A percentile compares a stretch with the other conserved stretches of the same genome.
These are phyloP conservation scores for Orius laevigatus DNA, from an alignment of 1,140 invertebrate species.

Conservation along the genomic window DNA sequence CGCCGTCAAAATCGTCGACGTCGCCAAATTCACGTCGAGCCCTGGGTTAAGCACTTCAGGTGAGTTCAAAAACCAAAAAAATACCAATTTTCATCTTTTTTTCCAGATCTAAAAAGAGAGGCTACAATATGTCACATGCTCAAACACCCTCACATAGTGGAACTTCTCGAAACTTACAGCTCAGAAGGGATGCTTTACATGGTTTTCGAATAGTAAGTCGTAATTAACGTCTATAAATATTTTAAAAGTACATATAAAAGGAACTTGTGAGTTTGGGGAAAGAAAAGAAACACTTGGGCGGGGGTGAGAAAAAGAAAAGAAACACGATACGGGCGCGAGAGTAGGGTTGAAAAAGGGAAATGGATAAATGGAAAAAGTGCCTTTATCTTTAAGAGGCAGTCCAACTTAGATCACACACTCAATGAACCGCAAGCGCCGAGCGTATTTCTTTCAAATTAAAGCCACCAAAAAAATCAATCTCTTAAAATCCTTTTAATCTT, in stretches of 20 bases:
- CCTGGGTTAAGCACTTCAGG: constrained; percentile 90
- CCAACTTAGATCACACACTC: no score
- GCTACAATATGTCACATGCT: constrained; percentile 98
- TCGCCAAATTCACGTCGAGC: constrained; percentile 90
- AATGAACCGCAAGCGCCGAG: no score
- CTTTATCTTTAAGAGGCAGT: no score
- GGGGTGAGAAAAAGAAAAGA: not conserved
- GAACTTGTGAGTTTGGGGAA: not conserved
- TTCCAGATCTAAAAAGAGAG: constrained; percentile 89
- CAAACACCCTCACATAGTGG: constrained; percentile 96
- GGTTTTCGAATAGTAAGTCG: constrained; percentile 98
- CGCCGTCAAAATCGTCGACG: constrained; percentile 97
- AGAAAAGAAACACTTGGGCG: not conserved
- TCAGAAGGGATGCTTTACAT: constrained; percentile 98
- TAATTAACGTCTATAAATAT: constrained; percentile 16
- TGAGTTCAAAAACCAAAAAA: constrained; percentile 35
- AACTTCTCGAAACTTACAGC: constrained; percentile 93
- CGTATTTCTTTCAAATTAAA: no score
- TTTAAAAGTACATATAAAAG: constrained; percentile 13
- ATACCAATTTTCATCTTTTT: not conserved
- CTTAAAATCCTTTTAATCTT: not conserved
- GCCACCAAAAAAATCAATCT: no score
- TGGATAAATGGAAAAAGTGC: no score
- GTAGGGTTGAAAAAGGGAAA: no score
- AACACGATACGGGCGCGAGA: no score